These are phyloP conservation scores for Nephila pilipes DNA, from an alignment of 1,140 invertebrate genomes.

Conservation along the genomic window DNA sequence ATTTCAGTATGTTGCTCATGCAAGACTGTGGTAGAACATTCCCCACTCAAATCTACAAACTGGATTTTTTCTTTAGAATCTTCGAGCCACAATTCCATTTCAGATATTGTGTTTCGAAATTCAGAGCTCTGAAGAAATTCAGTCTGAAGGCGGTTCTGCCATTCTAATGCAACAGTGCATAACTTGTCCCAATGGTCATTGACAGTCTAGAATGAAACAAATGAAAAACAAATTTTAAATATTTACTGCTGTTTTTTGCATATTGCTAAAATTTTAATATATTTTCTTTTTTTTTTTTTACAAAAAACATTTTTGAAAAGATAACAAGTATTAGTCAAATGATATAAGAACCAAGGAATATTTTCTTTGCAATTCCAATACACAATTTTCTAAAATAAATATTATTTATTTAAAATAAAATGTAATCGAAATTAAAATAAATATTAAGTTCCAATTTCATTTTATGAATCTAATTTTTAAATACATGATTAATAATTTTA, in stretches of 20 bases:
- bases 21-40: background rate
- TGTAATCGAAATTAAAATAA: too few relatives aligned
- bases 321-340: too few relatives aligned
- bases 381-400: too few relatives aligned
- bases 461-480: background rate
- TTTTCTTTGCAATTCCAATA: too few relatives aligned
- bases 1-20: constrained; percentile 68
- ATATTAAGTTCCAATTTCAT: background rate
- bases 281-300: too few relatives aligned
- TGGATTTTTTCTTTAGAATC: constrained; percentile 56
- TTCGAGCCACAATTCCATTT: constrained; percentile 72
- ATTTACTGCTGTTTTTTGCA: too few relatives aligned
- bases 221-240: background rate
- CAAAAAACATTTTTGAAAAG: too few relatives aligned
- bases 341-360: too few relatives aligned
- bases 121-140: constrained; percentile 70
- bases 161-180: constrained; percentile 27
- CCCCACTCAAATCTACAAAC: background rate
- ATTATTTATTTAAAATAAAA: background rate
- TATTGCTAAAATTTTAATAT: too few relatives aligned
- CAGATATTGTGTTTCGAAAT: constrained; percentile 63
- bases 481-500: background rate
- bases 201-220: constrained; percentile 54
- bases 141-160: constrained; percentile 72
- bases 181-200: constrained; percentile 72